Percentiles rank a stretch among this genome's conserved stretches.
Conservation (phyloP, 2,797 vertebrate genomes). For the Phyllotis vaccarum region DNA sequence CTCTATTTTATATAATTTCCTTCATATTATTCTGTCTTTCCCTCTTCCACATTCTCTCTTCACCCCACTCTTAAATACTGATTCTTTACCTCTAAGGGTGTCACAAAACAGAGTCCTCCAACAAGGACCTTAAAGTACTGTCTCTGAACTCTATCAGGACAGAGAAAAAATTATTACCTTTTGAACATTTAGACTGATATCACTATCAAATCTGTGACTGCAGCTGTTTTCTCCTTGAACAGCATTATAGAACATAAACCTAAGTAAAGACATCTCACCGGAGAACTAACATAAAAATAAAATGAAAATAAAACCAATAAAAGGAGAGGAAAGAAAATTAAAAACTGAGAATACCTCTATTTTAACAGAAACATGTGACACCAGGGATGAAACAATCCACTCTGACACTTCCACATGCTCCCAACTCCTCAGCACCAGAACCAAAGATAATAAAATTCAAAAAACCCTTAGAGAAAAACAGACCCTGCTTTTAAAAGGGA, state of each 20-base stretch:
- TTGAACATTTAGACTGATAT: neutral
- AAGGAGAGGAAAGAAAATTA: neutral
- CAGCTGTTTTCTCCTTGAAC: neutral
- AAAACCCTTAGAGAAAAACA: neutral
- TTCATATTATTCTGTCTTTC: neutral
- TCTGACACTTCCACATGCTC: neutral
- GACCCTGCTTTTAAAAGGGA: neutral
- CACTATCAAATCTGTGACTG: neutral
- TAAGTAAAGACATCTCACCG: neutral
- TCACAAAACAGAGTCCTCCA: neutral
- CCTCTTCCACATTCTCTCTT: neutral
- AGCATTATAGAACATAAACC: neutral
- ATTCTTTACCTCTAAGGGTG: neutral
- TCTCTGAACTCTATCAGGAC: neutral
- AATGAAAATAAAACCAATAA: neutral
- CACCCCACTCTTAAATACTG: neutral
- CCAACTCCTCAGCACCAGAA: neutral
- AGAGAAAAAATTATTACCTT: neutral
- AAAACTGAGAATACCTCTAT: neutral
- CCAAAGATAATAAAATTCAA: neutral
- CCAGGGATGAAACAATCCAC: neutral
- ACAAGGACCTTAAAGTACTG: neutral
- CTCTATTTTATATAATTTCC: neutral
- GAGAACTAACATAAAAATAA: neutral
- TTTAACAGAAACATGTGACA: neutral